phyloP scores from a whole-genome alignment of 2,113 vertebrate genomes.

The Setophaga petechia region DNA sequence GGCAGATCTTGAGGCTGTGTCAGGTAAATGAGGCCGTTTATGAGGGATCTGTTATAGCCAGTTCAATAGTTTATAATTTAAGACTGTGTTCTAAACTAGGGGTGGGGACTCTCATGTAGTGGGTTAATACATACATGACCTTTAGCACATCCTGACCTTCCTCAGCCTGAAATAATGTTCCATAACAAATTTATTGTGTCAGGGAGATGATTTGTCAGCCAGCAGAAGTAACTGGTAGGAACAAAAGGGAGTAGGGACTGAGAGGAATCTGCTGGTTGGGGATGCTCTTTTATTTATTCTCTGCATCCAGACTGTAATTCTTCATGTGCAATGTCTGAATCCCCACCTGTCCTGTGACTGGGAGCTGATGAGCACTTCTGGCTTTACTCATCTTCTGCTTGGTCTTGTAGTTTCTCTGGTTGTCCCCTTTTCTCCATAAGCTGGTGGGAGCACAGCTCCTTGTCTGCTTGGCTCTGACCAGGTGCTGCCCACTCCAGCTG shows the following conservation, averaged over 20 bases:
- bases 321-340: not conserved
- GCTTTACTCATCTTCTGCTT: not conserved
- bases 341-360: not conserved
- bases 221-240: constrained; percentile 42
- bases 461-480: not conserved
- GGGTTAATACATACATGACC: constrained; percentile 70
- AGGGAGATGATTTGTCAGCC: constrained; percentile 64
- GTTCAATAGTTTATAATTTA: constrained; percentile 55
- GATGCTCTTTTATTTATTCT: constrained; percentile 45
- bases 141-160: constrained; percentile 69
- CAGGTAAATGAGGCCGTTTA: constrained; percentile 51
- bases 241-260: constrained; percentile 20
- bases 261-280: not conserved
- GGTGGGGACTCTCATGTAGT: constrained; percentile 37
- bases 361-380: not conserved
- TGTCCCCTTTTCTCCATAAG: not conserved
- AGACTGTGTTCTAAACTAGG: constrained; percentile 34
- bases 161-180: constrained; percentile 71
- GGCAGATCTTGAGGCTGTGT: not conserved
- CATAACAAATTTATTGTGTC: constrained; percentile 72
- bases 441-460: not conserved
- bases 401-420: not conserved
- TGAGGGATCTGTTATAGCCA: constrained; percentile 27
- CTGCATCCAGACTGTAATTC: not conserved
- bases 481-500: not conserved